These are phyloP conservation scores for Rapana venosa DNA, from an alignment of 2,888 invertebrate genomes.

Conservation along the genomic window DNA sequence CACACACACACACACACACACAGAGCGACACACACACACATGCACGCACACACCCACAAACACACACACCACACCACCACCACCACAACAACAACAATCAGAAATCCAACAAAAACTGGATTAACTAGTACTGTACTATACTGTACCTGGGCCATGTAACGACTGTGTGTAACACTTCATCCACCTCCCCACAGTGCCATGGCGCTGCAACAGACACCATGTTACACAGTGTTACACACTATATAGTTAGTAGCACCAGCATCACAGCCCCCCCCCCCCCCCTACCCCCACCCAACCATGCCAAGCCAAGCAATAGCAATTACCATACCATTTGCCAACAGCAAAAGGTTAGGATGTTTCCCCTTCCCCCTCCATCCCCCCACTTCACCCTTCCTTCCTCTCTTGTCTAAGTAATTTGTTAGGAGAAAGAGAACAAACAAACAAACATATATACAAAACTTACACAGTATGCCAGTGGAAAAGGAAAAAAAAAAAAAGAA, in stretches of 20 bases:
- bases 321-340: too few species aligned
- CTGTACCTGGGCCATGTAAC: conserved; percentile 20
- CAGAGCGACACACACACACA: not conserved
- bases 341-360: too few species aligned
- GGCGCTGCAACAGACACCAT: not conserved
- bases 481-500: not conserved
- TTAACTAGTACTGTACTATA: not conserved
- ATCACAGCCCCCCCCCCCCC: too few species aligned
- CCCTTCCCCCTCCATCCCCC: too few species aligned
- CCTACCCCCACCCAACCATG: too few species aligned
- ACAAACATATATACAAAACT: not conserved
- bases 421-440: not conserved
- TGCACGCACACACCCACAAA: not conserved
- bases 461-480: not conserved
- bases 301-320: too few species aligned
- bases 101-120: too few species aligned
- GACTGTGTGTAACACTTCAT: conserved; percentile 12
- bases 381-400: too few species aligned
- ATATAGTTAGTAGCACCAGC: too few species aligned
- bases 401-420: too few species aligned
- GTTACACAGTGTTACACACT: too few species aligned
- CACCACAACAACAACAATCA: too few species aligned
- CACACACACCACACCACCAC: not conserved
- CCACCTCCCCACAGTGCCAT: conserved; percentile 15
- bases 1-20: not conserved